These are phyloP conservation scores for Carabus problematicus DNA, from an alignment of 2,888 invertebrate species.

Conservation along the genomic window DNA sequence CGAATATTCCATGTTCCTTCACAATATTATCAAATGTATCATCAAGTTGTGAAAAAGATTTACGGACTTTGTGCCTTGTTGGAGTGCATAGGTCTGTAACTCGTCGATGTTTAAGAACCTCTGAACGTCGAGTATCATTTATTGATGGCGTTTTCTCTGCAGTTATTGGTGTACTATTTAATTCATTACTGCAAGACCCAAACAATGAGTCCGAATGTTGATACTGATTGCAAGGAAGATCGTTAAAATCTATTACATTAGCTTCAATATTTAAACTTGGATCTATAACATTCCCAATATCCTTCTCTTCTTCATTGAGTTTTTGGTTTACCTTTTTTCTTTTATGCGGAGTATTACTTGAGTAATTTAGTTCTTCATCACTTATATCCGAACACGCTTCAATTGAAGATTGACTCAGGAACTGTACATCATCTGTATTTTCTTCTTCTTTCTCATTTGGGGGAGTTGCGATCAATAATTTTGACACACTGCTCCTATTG, in stretches of 20 bases:
- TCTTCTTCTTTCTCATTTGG: slow-evolving; percentile 56
- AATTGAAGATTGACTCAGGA: slow-evolving; percentile 26
- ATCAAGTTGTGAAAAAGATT: neutral
- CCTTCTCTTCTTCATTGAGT: slow-evolving; percentile 24
- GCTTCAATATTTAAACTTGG: neutral
- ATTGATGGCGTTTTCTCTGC: neutral
- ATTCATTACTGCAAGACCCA: neutral
- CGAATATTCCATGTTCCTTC: neutral
- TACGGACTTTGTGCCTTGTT: slow-evolving; percentile 3
- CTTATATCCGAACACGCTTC: slow-evolving; percentile 54
- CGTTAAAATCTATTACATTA: slow-evolving; percentile 31
- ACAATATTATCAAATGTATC: neutral
- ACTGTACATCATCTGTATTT: slow-evolving; percentile 48
- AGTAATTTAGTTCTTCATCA: slow-evolving; percentile 72
- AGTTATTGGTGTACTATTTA: neutral
- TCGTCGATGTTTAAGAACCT: slow-evolving; percentile 19
- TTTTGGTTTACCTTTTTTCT: slow-evolving; percentile 29
- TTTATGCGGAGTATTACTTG: slow-evolving; percentile 49
- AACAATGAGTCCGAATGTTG: neutral
- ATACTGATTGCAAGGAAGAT: slow-evolving; percentile 14
- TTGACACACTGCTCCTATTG: neutral
- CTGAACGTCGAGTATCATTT: slow-evolving; percentile 6
- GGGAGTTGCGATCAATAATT: neutral
- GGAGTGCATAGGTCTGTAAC: slow-evolving; percentile 19
- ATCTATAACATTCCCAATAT: neutral